Evolutionary conservation across 2,113 vertebrate species (phyloP).

Genomic region (Stegostoma tigrinum): DNA sequence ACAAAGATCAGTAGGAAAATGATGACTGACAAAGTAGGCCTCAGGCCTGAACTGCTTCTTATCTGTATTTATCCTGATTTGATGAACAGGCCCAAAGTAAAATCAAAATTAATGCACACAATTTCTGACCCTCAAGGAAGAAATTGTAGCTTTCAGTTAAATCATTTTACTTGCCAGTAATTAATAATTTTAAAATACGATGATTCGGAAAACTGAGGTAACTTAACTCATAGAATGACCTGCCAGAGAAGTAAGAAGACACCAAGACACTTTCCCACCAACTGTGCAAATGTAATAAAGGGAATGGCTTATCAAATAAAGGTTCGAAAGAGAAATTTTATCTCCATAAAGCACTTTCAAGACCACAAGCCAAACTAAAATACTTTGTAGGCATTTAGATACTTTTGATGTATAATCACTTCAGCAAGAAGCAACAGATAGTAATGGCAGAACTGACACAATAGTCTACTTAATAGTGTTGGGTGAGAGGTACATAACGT

Average conservation of each 20-base stretch:
- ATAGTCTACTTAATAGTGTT: neutral
- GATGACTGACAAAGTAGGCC: too few species aligned
- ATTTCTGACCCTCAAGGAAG: neutral
- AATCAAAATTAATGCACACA: neutral
- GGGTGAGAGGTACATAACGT: neutral
- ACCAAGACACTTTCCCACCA: neutral
- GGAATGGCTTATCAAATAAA: neutral
- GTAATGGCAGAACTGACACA: neutral
- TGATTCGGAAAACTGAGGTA: neutral
- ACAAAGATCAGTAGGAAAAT: too few species aligned
- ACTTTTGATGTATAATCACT: neutral
- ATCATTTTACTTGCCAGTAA: neutral
- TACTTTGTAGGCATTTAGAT: neutral
- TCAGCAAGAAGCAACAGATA: neutral
- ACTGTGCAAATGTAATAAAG: neutral
- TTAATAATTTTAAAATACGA: neutral
- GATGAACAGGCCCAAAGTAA: too few species aligned
- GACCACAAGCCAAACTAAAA: neutral
- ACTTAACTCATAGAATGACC: neutral
- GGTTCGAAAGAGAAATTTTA: neutral
- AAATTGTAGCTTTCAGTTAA: neutral
- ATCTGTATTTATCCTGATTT: too few species aligned
- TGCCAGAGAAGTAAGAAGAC: neutral
- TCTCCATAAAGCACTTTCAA: neutral
- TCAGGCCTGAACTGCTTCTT: too few species aligned